These are phyloP conservation scores for Mercenaria mercenaria DNA, from an alignment of 1,140 invertebrate genomes.

Conservation along the genomic window DNA sequence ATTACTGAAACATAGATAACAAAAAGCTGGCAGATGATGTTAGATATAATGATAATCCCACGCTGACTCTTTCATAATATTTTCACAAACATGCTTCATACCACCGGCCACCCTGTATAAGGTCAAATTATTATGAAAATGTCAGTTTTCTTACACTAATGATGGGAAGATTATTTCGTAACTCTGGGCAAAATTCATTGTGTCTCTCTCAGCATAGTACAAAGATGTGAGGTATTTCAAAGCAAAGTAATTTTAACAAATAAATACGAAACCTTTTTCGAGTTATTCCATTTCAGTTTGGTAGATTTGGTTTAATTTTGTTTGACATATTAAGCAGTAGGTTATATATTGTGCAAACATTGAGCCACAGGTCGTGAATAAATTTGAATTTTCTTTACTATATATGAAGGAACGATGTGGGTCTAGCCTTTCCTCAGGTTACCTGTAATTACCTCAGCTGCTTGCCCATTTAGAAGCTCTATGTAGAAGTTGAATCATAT, in stretches of 20 bases:
- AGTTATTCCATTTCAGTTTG: not conserved
- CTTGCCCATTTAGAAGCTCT: no score
- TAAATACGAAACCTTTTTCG: not conserved
- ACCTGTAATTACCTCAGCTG: not conserved
- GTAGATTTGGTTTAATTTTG: slow-evolving; percentile 4
- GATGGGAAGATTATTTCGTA: not conserved
- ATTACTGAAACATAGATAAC: not conserved
- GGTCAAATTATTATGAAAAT: not conserved
- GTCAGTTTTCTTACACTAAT: not conserved
- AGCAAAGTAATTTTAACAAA: not conserved
- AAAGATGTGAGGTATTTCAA: not conserved
- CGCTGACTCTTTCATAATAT: slow-evolving; percentile 10
- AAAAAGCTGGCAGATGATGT: not conserved
- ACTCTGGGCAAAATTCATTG: not conserved
- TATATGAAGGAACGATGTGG: not conserved
- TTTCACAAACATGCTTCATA: not conserved
- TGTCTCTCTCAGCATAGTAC: not conserved
- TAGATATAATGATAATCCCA: slow-evolving; percentile 25
- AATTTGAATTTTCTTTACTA: slow-evolving; percentile 44
- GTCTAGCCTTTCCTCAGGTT: not conserved
- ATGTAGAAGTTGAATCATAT: no score
- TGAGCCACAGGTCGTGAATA: slow-evolving; percentile 35
- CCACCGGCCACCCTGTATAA: not conserved
- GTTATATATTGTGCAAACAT: not conserved
- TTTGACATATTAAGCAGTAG: slow-evolving; percentile 22